A percentile compares a stretch with the other conserved stretches of the same genome.
These are phyloP conservation scores for Ictalurus punctatus DNA, from an alignment of 2,113 vertebrate species.

Conservation along the genomic window DNA sequence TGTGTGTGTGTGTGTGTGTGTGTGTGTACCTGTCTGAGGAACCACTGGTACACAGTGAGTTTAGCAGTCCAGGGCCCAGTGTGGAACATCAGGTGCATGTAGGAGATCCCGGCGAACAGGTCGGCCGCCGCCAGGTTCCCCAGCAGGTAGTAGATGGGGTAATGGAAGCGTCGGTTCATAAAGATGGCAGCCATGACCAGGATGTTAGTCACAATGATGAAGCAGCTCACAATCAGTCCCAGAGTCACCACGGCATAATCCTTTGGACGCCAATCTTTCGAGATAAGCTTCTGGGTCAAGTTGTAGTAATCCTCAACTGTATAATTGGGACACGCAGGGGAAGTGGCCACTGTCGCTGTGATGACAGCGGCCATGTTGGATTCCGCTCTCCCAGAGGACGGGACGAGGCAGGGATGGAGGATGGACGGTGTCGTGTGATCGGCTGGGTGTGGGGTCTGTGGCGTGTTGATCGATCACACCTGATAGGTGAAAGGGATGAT, in stretches of 20 bases:
- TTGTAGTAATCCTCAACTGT: constrained; percentile 66
- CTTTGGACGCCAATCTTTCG: constrained; percentile 45
- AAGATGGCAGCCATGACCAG: constrained; percentile 89
- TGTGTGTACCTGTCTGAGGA: constrained; percentile 73
- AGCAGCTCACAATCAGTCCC: constrained; percentile 85
- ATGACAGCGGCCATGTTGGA: constrained; percentile 49
- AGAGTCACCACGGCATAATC: constrained; percentile 82
- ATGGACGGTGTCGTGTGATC: neutral
- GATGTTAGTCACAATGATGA: constrained; percentile 91
- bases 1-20: neutral
- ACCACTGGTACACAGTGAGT: constrained; percentile 81
- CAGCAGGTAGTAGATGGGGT: constrained; percentile 93
- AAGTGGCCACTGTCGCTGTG: rapidly evolving
- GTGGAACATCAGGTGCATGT: constrained; percentile 93
- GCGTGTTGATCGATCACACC: neutral
- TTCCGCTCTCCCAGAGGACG: neutral
- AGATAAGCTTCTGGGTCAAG: constrained; percentile 64
- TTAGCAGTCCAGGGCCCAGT: constrained; percentile 91
- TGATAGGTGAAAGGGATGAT: constrained; percentile 2
- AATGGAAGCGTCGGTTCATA: constrained; percentile 90
- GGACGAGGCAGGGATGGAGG: rapidly evolving
- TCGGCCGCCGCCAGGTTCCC: constrained; percentile 92
- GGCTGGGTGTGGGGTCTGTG: neutral
- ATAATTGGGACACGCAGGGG: neutral
- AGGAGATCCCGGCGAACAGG: constrained; percentile 91